A percentile compares a stretch with the other conserved stretches of the same genome.
phyloP scores from a whole-genome alignment of 2,888 invertebrate species.

The Atethmia centrago region DNA sequence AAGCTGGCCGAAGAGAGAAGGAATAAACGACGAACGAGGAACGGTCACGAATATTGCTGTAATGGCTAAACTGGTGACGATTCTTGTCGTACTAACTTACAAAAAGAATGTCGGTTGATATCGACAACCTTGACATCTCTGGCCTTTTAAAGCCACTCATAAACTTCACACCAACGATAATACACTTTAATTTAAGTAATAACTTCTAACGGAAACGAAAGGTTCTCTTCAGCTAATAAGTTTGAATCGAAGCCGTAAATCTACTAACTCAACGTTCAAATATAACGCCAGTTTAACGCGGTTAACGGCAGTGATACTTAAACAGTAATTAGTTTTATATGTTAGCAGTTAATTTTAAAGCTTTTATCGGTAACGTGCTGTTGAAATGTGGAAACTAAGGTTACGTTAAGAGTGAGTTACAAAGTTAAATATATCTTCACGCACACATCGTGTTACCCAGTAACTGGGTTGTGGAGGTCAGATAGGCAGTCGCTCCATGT shows the following conservation, averaged over 20 bases:
- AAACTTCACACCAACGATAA: slow-evolving; percentile 18
- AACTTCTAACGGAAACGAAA: slow-evolving; percentile 46
- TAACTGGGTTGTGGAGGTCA: background rate
- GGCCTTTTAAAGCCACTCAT: background rate
- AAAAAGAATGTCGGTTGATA: background rate
- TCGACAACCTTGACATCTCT: background rate
- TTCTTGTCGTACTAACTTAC: background rate
- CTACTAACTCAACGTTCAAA: slow-evolving; percentile 64
- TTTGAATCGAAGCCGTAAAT: slow-evolving; percentile 69
- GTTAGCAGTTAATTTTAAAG: slow-evolving; percentile 42
- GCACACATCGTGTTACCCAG: background rate
- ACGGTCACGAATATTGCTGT: background rate
- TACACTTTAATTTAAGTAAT: slow-evolving; percentile 4
- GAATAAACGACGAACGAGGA: too few relatives aligned
- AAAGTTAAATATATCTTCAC: background rate
- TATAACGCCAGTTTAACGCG: slow-evolving; percentile 60
- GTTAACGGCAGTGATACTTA: slow-evolving; percentile 37
- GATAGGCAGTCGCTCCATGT: too few relatives aligned
- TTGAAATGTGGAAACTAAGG: slow-evolving; percentile 14
- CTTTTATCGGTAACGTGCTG: slow-evolving; percentile 26
- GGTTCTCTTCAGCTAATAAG: slow-evolving; percentile 17
- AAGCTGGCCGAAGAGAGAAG: too few relatives aligned
- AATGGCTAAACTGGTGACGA: background rate
- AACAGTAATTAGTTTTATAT: slow-evolving; percentile 55
- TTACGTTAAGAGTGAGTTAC: background rate